Evolutionary conservation across 1,140 invertebrate species (phyloP), one percentile per base, ranked within the genome.

Genomic region (Leguminivora glycinivorella): DNA sequence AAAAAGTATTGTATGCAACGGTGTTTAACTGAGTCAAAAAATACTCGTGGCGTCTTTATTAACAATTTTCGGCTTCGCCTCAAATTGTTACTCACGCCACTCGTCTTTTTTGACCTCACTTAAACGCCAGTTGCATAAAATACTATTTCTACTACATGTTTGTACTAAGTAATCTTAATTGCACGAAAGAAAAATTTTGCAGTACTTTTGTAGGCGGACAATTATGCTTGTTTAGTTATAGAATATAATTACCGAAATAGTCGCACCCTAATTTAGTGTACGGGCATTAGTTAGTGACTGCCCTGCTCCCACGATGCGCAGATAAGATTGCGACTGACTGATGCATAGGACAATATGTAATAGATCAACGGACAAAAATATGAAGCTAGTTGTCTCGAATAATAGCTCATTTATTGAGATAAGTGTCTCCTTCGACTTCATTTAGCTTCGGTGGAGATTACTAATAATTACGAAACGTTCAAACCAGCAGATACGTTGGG

Each of bases 311-410:
- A 90, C 89, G 89, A 91, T 91, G 81, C 79, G 70, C 60, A 83
- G 89, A 91, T 91, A 87, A 91, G 87, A 89, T 89, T 86, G 81
- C 81, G 80, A 82, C 79, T 86, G 84, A 87, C 85, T 89, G 88
- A 91, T 91, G 87, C 85, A 75, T 87, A 87, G 84, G 81, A 89
- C 88, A 90, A 87, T 88, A 81, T 82, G 84, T 84, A 83, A 88
- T 84, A 91, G 89, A 91, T 91, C 85, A 83, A 77, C 80, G 79
- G 71, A 79, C 77, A 81, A 81, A 81, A 87, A 83, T 70, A 58
- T 82, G 74, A 79, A 82, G 83, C 79, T 74, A 72, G 74, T 74
- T 72, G 73, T 70, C 68, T 68, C 72, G 77, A 83, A 88, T 89
- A 88, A 88, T 88, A 73, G 82, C 77, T 84, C 83, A 83, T 89